phyloP scores from a whole-genome alignment of 2,113 vertebrate species.

The Geococcyx californianus region DNA sequence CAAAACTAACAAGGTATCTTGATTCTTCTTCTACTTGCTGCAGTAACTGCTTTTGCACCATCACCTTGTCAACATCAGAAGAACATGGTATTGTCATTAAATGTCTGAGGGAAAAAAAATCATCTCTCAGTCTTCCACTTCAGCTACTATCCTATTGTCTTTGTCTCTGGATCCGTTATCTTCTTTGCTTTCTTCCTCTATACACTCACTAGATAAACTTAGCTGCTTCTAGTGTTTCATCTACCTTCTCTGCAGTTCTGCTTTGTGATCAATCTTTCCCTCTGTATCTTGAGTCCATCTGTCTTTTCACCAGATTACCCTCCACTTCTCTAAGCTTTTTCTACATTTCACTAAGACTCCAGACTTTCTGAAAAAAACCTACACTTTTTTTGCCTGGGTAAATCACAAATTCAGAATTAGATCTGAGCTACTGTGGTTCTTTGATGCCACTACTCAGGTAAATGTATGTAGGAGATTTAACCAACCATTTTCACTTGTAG shows the following conservation, averaged over 20 bases:
- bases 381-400: neutral
- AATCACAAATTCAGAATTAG: neutral
- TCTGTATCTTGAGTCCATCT: constrained; percentile 7
- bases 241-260: constrained; percentile 30
- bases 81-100: neutral
- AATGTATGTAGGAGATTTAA: neutral
- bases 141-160: neutral
- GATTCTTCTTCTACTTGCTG: neutral
- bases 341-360: constrained; percentile 3
- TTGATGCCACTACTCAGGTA: neutral
- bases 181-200: constrained; percentile 9
- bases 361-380: neutral
- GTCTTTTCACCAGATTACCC: constrained; percentile 22
- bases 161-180: constrained; percentile 14
- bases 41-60: neutral
- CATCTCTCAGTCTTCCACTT: neutral
- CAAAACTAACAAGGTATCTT: neutral
- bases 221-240: constrained; percentile 26
- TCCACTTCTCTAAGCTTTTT: constrained; percentile 28
- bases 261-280: constrained; percentile 41
- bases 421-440: neutral
- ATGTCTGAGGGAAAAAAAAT: neutral
- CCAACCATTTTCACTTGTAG: neutral
- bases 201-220: constrained; percentile 26
- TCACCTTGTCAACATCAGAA: neutral